Conservation (phyloP, 1,140 invertebrate genomes). For the Orius laevigatus region DNA sequence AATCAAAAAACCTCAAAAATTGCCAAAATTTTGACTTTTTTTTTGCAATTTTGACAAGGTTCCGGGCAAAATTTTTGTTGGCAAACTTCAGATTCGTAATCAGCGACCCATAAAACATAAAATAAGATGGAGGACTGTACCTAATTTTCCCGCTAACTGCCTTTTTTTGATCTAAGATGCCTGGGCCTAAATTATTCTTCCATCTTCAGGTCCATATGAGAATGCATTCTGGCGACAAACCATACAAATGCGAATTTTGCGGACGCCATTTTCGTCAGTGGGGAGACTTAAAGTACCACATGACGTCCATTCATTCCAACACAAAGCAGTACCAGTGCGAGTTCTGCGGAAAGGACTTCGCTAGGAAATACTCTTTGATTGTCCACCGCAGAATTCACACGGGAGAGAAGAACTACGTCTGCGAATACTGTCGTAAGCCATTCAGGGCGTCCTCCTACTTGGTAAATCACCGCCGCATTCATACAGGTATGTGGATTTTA, state of each 20-base stretch:
- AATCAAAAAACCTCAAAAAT: no score
- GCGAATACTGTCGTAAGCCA: constrained; percentile 66
- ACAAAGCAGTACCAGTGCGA: constrained; percentile 75
- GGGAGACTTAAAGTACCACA: constrained; percentile 82
- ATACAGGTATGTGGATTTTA: constrained; percentile 60
- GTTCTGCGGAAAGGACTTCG: constrained; percentile 82
- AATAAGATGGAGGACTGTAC: no score
- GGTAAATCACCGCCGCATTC: constrained; percentile 75
- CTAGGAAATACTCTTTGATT: constrained; percentile 83
- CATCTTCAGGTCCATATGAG: constrained; percentile 45
- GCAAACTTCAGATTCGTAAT: not conserved
- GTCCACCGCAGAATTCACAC: constrained; percentile 80
- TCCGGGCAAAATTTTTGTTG: not conserved
- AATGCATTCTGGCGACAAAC: constrained; percentile 59
- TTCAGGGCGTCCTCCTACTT: constrained; percentile 74
- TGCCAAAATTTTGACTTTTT: no score
- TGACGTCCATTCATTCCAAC: constrained; percentile 66
- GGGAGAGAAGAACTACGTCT: constrained; percentile 74
- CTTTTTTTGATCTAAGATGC: no score
- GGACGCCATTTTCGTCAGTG: constrained; percentile 63
- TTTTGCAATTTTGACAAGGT: no score
- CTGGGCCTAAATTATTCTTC: not conserved
- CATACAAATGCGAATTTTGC: constrained; percentile 63
- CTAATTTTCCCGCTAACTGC: no score
- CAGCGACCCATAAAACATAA: no score